Conservation (phyloP, 1,140 invertebrate species). For the Aleiodes sp. region DNA sequence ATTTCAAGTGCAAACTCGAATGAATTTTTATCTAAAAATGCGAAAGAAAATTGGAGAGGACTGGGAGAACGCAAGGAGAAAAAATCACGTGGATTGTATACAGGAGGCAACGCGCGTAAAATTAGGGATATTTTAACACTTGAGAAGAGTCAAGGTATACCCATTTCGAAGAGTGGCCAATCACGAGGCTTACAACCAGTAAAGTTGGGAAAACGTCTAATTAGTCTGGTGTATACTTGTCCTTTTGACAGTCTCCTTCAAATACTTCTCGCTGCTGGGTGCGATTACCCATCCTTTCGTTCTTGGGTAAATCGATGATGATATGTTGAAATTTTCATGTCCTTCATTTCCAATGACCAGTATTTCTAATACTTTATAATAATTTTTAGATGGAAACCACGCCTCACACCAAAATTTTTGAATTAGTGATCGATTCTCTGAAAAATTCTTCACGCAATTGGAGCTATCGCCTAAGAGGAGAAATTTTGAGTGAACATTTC, state of each 20-base stretch:
- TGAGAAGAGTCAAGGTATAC: not conserved
- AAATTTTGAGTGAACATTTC: too few species aligned
- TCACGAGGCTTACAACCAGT: not conserved
- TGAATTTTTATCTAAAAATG: not conserved
- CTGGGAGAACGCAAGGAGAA: not conserved
- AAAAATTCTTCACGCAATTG: too few species aligned
- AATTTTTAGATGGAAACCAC: too few species aligned
- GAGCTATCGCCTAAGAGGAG: too few species aligned
- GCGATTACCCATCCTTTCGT: too few species aligned
- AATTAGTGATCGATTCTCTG: too few species aligned
- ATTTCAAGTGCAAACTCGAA: not conserved
- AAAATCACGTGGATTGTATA: slow-evolving; percentile 7
- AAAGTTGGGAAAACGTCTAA: slow-evolving; percentile 4
- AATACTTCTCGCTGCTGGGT: too few species aligned
- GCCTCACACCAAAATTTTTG: too few species aligned
- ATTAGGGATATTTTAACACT: slow-evolving; percentile 3
- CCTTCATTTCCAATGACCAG: too few species aligned
- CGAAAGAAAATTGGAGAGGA: slow-evolving; percentile 26
- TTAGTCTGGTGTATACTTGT: slow-evolving; percentile 23
- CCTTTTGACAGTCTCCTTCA: slow-evolving; percentile 27
- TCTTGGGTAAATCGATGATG: too few species aligned
- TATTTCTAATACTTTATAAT: too few species aligned
- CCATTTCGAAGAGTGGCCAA: slow-evolving; percentile 32
- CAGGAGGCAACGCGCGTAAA: not conserved
- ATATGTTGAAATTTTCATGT: too few species aligned